Evolutionary conservation across 1,140 invertebrate genomes (phyloP), one percentile per base, ranked within the genome.

Genomic region (Anoplolepis gracilipes): DNA sequence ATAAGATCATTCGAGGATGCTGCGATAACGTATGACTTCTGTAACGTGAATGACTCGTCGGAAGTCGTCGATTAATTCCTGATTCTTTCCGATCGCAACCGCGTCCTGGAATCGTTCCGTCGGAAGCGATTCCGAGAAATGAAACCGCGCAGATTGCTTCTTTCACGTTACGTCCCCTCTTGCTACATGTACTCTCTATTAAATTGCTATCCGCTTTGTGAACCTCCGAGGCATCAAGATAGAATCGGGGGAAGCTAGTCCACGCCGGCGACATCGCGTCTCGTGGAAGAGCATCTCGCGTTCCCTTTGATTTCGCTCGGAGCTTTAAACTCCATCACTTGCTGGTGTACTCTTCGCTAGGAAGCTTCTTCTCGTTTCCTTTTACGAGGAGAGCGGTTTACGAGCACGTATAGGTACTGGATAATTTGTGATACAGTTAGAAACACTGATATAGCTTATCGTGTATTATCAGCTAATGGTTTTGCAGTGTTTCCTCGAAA

Each of bases 131-230:
- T 73, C 67, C 16, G 53, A 82, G 78, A 82, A 82, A 82, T 19
- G n/a, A 16, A 59, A 61, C 59, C 53, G 25, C 53, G 64, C 28
- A 61, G 78, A 72, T 88, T 78, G 64, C 81, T 61, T 69, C 79
- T 78, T 53, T 33, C 30, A 61, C 67, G n/a, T 49, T 49, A 78
- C 53, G 59, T 69, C 72, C 65, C 72, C 65, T 85, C 85, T 65
- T 39, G 46, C 46, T 49, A 49, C 46, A 25, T 13, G n/a, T 30
- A 55, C 28, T 49, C 59, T 73, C 65, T 33, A 49, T 85, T 67
- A 88, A 88, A 88, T 88, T 78, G 65, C 81, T 88, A 78, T 88
- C 59, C 81, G 53, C 86, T 72, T 33, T 42, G 86, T 57, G 72
- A 61, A 69, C 67, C 87, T 61, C 42, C 65, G 33, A 82, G 87